Evolutionary conservation across 2,888 invertebrate genomes (phyloP).

Genomic region (Drosophila koepferae): DNA sequence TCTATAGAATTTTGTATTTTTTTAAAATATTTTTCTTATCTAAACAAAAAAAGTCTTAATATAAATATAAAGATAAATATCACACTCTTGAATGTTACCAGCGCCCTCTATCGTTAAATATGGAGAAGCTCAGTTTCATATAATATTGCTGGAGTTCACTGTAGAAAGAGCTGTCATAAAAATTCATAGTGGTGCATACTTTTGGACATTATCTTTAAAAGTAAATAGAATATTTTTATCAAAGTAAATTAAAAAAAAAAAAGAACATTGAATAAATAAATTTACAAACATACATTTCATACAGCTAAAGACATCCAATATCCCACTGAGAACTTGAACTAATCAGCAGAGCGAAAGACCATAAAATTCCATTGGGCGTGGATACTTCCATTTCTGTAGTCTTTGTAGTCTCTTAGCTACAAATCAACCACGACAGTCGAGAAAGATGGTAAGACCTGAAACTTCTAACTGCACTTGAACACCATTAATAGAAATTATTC

Average conservation of each 20-base stretch:
- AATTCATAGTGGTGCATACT: slow-evolving; percentile 20
- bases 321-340: too few species aligned
- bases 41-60: too few species aligned
- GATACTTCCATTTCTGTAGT: background rate
- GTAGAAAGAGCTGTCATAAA: background rate
- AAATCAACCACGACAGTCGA: background rate
- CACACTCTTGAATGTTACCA: too few species aligned
- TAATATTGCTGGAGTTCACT: background rate
- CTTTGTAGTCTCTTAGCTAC: too few species aligned
- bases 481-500: background rate
- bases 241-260: background rate
- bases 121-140: background rate
- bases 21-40: too few species aligned
- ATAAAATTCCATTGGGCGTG: slow-evolving; percentile 12
- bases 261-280: background rate
- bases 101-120: slow-evolving; percentile 9
- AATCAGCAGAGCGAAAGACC: slow-evolving; percentile 8
- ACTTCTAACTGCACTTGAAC: too few species aligned
- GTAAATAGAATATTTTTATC: background rate
- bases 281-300: background rate
- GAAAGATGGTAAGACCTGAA: slow-evolving; percentile 25
- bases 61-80: too few species aligned
- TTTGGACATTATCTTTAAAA: slow-evolving; percentile 2
- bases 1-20: too few species aligned
- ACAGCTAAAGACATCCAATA: background rate